These are phyloP conservation scores for Sorex fumeus DNA, from an alignment of 2,113 vertebrate species.

Conservation along the genomic window DNA sequence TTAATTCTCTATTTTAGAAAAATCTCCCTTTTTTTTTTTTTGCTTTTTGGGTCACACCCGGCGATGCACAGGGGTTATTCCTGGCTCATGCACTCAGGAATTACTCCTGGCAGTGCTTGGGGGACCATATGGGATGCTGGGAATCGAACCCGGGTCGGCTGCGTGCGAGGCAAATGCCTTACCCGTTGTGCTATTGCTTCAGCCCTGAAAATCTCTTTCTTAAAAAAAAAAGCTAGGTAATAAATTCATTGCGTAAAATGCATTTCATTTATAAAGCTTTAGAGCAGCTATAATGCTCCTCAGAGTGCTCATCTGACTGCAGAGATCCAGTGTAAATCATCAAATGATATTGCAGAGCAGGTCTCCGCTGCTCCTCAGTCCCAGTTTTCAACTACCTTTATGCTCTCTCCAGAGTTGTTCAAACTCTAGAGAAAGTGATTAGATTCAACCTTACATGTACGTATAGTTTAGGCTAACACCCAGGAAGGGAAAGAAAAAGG, in stretches of 20 bases:
- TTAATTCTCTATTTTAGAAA: too few relatives aligned
- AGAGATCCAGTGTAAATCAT: constrained; percentile 21
- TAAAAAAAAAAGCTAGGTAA: constrained; percentile 33
- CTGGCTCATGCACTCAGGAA: too few relatives aligned
- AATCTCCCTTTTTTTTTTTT: too few relatives aligned
- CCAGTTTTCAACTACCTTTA: constrained; percentile 27
- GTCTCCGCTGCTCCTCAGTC: not conserved
- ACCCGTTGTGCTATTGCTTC: too few relatives aligned
- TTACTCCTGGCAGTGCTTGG: too few relatives aligned
- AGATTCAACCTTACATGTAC: constrained; percentile 25
- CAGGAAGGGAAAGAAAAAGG: constrained; percentile 13
- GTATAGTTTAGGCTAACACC: constrained; percentile 34
- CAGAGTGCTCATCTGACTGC: not conserved
- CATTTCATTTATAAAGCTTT: constrained; percentile 47
- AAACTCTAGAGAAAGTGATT: not conserved
- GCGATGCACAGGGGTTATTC: too few relatives aligned
- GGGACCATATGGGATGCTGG: too few relatives aligned
- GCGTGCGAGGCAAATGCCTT: too few relatives aligned
- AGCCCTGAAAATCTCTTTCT: too few relatives aligned
- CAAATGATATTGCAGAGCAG: constrained; percentile 37
- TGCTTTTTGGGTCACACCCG: too few relatives aligned
- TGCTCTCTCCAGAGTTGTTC: not conserved
- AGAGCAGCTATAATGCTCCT: constrained; percentile 22
- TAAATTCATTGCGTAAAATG: constrained; percentile 44
- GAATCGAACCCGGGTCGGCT: too few relatives aligned